Evolutionary conservation across 1,140 invertebrate species (phyloP), one percentile per base, ranked within the genome.

Genomic region (Thaumatotibia leucotreta): DNA sequence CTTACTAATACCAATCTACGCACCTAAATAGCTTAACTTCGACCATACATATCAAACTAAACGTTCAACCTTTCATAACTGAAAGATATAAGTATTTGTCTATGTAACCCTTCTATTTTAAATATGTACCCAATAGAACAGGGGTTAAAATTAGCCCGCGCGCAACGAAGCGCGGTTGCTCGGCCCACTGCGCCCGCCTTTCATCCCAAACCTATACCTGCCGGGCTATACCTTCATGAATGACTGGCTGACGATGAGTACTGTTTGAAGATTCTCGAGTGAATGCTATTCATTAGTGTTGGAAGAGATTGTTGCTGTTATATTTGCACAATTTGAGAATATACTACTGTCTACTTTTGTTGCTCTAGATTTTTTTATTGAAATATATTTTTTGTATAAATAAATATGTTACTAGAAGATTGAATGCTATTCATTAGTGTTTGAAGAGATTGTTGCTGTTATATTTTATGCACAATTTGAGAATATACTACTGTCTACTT

Each of bases 141-240:
- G 63, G 63, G 69, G 65, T 68, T 77, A 79, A 76, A 76, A 78
- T 80, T 76, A 78, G 68, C 69, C 61, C 71, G 66, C 4, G 69
- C 9, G 63, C 74, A 74, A 8, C 65, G 49, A 63, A 31, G 69
- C 71, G 78, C 73, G 62, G 62, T 67, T 33, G 29, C 24, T 66
- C 74, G 75, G 69, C 61, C 61, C 63, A 76, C 33, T 63, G 73
- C 22, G 32, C 68, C 31, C 69, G 63, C 20, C 77, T 80, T 80
- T 80, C 77, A 80, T 78, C 76, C 78, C 74, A 77, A 76, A 75
- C 58, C 66, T 69, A 63, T 67, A 69, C 66, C 14, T 45, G 39
- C 20, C n/a, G 17, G 39, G 39, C n/a, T 35, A 39, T 45, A 45
- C 39, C 39, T 45, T 45, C 39, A 45, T 45, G 39, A 45, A 45